Base-by-base conservation (phyloP, 1,140 invertebrate genomes). In the Drosophila subpulchrella region DNA sequence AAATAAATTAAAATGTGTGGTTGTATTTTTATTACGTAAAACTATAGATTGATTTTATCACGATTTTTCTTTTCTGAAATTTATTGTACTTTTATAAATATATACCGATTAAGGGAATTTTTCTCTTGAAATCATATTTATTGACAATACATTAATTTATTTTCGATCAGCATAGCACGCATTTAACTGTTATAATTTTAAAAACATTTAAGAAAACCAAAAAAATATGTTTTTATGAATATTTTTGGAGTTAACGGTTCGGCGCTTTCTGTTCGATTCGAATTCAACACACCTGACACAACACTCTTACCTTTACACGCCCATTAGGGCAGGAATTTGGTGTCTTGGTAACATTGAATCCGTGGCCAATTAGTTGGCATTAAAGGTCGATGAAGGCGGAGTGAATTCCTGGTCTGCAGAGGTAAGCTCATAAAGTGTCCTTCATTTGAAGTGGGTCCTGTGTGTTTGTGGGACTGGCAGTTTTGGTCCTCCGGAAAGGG, bases 351-450 rank as follows among this genome's bases (percentile, higher is more conserved):
- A 41, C 13, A 68, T 47, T 17, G 44, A 68, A 15, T 15, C 44
- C 11, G 30, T 32, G 53, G 27, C 70, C 71, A 55, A 67, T 67
- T 59, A 67, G 71, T 38, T 44, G n/a, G 56, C 32, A 62, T 54
- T 56, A 67, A 74, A 44, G 59, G 53, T 44, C 17, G 12, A 36
- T 12, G 15, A 58, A 34, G 20, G 30, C 42, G 24, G 10, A 15
- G 36, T 0, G 27, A 34, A 20, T 57, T 61, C 15, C 36, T 62
- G 53, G 11, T 6, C 27, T 27, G 12, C 11, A 42, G 42, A 70
- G 67, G 67, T 71, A 71, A 71, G 67, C 65, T 48, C 27, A 13
- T 27, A 38, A 71, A 70, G 48, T 30, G 42, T 70, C 65, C 65
- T 36, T 56, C 30, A 34, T 12, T 34, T 70, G 48, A 47, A 70